phyloP scores from a whole-genome alignment of 2,113 vertebrate genomes.

The Ammodytes dubius region DNA sequence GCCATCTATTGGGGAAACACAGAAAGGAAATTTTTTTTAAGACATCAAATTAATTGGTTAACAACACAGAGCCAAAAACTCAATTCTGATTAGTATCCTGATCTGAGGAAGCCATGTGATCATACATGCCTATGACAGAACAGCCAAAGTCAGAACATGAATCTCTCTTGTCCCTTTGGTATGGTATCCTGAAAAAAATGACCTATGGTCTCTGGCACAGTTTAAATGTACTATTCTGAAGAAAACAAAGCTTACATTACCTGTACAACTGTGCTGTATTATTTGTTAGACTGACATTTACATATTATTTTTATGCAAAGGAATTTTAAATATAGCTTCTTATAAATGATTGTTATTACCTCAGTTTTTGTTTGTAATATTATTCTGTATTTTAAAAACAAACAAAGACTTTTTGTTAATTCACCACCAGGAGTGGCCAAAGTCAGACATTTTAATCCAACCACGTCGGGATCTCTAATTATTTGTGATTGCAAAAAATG shows the following conservation, averaged over 20 bases:
- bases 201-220: not conserved
- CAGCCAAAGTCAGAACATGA: not conserved
- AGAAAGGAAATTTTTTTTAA: conserved; percentile 14
- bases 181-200: not conserved
- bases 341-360: not conserved
- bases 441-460: not conserved
- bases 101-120: conserved; percentile 14
- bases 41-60: conserved; percentile 1
- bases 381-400: no score
- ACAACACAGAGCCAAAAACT: conserved; percentile 5
- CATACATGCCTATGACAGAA: not conserved
- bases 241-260: not conserved
- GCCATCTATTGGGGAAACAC: conserved; percentile 70
- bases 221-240: not conserved
- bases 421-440: not conserved
- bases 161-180: not conserved
- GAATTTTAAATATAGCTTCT: not conserved
- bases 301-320: not conserved
- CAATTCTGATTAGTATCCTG: not conserved
- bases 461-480: not conserved
- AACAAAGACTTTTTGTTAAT: not conserved
- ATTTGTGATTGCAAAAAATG: conserved; percentile 6
- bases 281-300: not conserved
- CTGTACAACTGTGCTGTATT: not conserved
- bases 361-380: not conserved